Evolutionary conservation across 2,113 vertebrate species (phyloP).

Genomic region (Lophura nycthemera): DNA sequence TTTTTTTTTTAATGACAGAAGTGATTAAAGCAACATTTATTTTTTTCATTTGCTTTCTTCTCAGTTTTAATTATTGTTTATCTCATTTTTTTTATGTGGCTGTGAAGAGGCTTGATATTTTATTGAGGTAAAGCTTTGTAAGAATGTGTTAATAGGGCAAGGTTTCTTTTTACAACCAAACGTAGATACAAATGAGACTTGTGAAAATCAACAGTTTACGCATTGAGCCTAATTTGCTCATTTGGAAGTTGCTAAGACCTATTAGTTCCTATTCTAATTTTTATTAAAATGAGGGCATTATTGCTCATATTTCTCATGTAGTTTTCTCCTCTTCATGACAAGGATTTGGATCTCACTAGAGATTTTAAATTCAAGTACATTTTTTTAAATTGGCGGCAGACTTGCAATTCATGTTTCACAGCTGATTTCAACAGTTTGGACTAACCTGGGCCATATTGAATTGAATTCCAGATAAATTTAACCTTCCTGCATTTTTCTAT

Average conservation of each 20-base stretch:
- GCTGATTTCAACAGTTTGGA: neutral
- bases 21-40: neutral
- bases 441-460: neutral
- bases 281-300: neutral
- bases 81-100: neutral
- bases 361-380: neutral
- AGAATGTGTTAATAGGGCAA: neutral
- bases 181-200: neutral
- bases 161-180: neutral
- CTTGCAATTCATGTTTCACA: neutral
- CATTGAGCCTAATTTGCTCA: neutral
- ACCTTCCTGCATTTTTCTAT: neutral
- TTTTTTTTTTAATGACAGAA: neutral
- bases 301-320: neutral
- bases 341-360: neutral
- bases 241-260: neutral
- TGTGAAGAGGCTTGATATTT: neutral
- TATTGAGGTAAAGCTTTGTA: neutral
- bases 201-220: neutral
- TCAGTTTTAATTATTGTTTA: neutral
- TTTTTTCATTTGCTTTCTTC: neutral
- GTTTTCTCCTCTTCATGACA: neutral
- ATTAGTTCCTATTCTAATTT: neutral
- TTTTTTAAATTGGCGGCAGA: neutral
- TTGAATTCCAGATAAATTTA: neutral